Conservation (phyloP, 2,888 invertebrate genomes). For the Conus canariensis region DNA sequence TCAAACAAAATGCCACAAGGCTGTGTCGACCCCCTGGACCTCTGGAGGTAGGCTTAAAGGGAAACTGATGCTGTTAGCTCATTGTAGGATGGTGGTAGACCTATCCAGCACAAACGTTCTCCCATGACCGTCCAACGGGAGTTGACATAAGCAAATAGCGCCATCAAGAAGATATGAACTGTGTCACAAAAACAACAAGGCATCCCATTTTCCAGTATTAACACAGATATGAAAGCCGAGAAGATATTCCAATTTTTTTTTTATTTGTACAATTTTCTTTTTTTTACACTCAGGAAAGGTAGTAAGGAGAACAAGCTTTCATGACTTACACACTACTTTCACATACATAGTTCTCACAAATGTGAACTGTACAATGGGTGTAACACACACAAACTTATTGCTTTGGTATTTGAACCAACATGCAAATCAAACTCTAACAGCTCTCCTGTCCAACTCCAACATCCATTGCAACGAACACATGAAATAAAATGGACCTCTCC, state of each 20-base stretch:
- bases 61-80: too few species aligned
- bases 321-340: neutral
- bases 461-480: neutral
- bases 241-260: neutral
- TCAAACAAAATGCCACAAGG: too few species aligned
- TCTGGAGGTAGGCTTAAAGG: too few species aligned
- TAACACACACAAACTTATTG: neutral
- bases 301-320: neutral
- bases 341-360: neutral
- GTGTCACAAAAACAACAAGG: too few species aligned
- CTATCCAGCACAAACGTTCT: too few species aligned
- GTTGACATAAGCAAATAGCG: too few species aligned
- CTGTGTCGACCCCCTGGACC: too few species aligned
- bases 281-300: conserved; percentile 17
- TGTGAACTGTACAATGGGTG: neutral
- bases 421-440: neutral
- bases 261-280: neutral
- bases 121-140: too few species aligned
- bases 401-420: neutral
- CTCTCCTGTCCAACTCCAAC: neutral
- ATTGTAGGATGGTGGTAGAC: too few species aligned
- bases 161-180: too few species aligned
- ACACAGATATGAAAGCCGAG: neutral
- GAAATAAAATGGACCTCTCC: neutral
- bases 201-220: too few species aligned